phyloP scores from a whole-genome alignment of 2,797 vertebrate species.

The Carapus acus region DNA sequence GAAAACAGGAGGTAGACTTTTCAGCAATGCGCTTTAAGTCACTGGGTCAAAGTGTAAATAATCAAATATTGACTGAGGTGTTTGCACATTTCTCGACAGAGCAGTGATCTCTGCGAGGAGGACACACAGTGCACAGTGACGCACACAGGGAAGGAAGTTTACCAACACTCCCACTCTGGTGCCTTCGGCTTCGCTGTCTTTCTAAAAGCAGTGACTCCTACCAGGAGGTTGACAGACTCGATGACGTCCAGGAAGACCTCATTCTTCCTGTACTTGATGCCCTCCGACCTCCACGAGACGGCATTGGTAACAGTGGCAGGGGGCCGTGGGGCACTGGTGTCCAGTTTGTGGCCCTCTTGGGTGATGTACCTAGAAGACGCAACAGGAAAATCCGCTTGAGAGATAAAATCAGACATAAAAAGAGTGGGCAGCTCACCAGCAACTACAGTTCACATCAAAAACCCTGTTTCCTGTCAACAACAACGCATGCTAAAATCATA shows the following conservation, averaged over 20 bases:
- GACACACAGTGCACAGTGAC: conserved; percentile 25
- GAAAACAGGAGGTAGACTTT: conserved; percentile 1
- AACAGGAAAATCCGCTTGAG: conserved; percentile 36
- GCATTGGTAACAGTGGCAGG: conserved; percentile 89
- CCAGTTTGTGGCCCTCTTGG: conserved; percentile 97
- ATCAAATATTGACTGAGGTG: neutral
- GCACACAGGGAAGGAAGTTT: conserved; percentile 42
- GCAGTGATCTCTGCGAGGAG: neutral
- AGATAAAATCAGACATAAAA: conserved; percentile 24
- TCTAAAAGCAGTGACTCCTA: conserved; percentile 68
- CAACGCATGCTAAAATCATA: no score
- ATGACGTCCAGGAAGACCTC: conserved; percentile 98
- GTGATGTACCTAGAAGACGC: conserved; percentile 86
- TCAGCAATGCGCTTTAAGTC: neutral
- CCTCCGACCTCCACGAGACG: conserved; percentile 87
- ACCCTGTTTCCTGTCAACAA: no score
- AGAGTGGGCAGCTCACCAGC: conserved; percentile 17
- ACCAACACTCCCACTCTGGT: conserved; percentile 23
- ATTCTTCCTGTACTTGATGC: conserved; percentile 88
- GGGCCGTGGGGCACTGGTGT: conserved; percentile 91
- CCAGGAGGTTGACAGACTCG: conserved; percentile 97
- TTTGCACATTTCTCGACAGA: neutral
- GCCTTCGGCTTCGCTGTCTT: conserved; percentile 36
- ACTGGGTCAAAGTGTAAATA: neutral
- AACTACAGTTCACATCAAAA: no score